These are phyloP conservation scores for Philaethria dido DNA, from an alignment of 2,888 invertebrate genomes.

Conservation along the genomic window DNA sequence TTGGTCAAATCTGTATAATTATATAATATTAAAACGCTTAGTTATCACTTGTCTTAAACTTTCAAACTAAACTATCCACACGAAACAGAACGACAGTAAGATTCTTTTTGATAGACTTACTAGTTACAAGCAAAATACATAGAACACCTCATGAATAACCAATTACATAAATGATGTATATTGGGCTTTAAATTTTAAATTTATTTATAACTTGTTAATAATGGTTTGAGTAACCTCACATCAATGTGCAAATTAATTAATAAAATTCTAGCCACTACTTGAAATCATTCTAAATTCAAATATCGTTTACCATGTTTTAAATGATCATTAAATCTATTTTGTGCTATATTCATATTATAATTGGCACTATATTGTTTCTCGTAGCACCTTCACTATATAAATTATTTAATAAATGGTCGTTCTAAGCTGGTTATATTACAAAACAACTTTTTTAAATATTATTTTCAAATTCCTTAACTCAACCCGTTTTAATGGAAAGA, in stretches of 20 bases:
- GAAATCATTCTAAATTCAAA: neutral
- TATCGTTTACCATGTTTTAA: neutral
- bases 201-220: neutral
- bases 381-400: conserved; percentile 57
- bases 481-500: too few relatives aligned
- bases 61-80: conserved; percentile 41
- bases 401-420: conserved; percentile 16
- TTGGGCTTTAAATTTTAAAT: neutral
- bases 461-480: neutral
- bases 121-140: neutral
- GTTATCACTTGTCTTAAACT: conserved; percentile 39
- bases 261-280: neutral
- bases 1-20: conserved; percentile 64
- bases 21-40: conserved; percentile 56
- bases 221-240: neutral
- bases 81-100: conserved; percentile 13
- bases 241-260: neutral
- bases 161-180: conserved; percentile 5
- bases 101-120: neutral
- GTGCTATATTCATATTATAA: conserved; percentile 47
- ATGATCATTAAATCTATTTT: conserved; percentile 34
- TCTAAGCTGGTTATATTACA: conserved; percentile 20
- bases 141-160: neutral
- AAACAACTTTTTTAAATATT: too few relatives aligned
- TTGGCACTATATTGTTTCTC: conserved; percentile 63